Evolutionary conservation across 30 jellyfish, hydroid and myxozoan genomes (phyloP), one percentile per base, ranked within the genome.

Genomic region (Hydractinia symbiolongicarpus): DNA sequence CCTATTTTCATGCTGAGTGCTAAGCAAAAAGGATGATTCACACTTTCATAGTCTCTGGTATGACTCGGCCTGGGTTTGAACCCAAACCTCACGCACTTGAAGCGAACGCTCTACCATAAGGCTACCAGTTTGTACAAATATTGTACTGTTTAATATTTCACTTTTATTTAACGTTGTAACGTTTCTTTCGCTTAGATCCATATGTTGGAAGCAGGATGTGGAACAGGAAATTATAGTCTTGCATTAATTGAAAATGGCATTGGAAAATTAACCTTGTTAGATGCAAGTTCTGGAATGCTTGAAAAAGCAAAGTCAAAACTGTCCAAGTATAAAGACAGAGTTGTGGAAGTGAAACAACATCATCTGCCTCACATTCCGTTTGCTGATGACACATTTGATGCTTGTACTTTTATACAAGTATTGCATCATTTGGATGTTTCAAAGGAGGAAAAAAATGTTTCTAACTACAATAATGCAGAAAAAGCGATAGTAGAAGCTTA

Each of bases 151-250:
- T 30, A 30, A 30, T 30, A 30, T 30, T n/a, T 30, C 1, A 30
- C 44, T 30, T 30, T n/a, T n/a, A n/a, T n/a, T n/a, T 30, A 30
- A 30, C 44, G 44, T 30, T 30, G 44, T 30, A 30, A 30, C 44
- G 44, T 30, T 6, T 20, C 60, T 14, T 11, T 6, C 62, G 61
- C 72, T 55, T 72, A 90, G 97, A 52, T 90, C 8, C 87, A 83
- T 77, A 84, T 90, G 54, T 76, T 90, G 8, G 96, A 86, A 82
- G 96, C 94, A 17, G 97, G 97, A 60, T 82, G 95, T 85, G 96
- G 97, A 9, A 90, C 96, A 40, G 96, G 97, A 11, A 82, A 86
- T 66, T 86, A 81, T 69, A 81, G 96, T 30, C 72, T 77, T 54
- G 94, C 89, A 10, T 90, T 90, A 58, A 70, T 90, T 6, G 87